A percentile compares a stretch with the other conserved stretches of the same genome.
Evolutionary conservation across 2,888 invertebrate species (phyloP).

Genomic region (Apamea monoglypha): DNA sequence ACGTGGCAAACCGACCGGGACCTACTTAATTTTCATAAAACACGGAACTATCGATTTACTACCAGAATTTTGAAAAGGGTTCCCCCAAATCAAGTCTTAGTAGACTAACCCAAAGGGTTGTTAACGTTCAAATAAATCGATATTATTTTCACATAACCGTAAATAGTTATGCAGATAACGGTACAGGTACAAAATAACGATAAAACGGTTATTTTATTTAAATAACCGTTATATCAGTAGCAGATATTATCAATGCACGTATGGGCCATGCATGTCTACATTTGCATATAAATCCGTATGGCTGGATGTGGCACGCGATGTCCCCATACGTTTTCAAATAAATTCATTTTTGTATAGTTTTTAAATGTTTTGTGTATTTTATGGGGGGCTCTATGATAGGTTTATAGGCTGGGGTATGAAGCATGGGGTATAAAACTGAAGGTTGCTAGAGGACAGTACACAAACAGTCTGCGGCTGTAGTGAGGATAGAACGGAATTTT

Average conservation of each 20-base stretch:
- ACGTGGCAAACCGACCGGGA: conserved; percentile 2
- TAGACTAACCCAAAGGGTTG: conserved; percentile 18
- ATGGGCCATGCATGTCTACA: conserved; percentile 55
- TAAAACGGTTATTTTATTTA: conserved; percentile 40
- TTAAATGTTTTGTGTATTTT: conserved; percentile 50
- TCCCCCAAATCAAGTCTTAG: background rate
- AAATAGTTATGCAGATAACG: background rate
- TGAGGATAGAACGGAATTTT: too few relatives aligned
- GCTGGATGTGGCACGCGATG: conserved; percentile 68
- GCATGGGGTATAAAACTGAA: conserved; percentile 18
- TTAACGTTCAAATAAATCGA: conserved; percentile 24
- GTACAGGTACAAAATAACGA: conserved; percentile 17
- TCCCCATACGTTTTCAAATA: conserved; percentile 55
- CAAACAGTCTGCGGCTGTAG: background rate
- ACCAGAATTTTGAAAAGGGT: conserved; percentile 20
- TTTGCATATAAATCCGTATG: conserved; percentile 67
- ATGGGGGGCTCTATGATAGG: conserved; percentile 44
- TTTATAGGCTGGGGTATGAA: conserved; percentile 25
- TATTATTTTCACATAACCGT: conserved; percentile 15
- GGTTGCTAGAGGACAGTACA: background rate
- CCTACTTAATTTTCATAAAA: conserved; percentile 36
- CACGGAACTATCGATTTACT: conserved; percentile 47
- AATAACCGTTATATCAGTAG: conserved; percentile 42
- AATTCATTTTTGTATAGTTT: conserved; percentile 56
- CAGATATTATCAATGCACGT: conserved; percentile 61